These are phyloP conservation scores for Camponotus vicinus DNA, from an alignment of 1,140 invertebrate species.

Conservation along the genomic window DNA sequence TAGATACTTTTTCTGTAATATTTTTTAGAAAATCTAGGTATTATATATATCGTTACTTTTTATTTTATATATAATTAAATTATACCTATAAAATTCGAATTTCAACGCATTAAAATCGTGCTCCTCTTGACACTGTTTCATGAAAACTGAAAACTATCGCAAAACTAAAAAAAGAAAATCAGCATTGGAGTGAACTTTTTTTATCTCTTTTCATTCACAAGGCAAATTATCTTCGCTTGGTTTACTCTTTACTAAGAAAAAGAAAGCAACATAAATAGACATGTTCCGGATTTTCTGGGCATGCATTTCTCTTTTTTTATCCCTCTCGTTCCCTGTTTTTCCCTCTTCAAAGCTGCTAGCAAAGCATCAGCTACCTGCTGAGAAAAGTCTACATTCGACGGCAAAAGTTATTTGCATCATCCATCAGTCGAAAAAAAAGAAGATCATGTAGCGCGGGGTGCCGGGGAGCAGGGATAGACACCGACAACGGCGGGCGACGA, in stretches of 20 bases:
- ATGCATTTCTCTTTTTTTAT: constrained; percentile 15
- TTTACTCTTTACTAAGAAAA: too few species aligned
- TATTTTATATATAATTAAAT: background rate
- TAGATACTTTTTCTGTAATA: too few species aligned
- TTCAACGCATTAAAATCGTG: background rate
- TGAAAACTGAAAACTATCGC: constrained; percentile 9
- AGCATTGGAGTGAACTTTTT: too few species aligned
- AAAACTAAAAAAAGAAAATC: constrained; percentile 1
- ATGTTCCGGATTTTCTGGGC: too few species aligned
- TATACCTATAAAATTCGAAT: background rate
- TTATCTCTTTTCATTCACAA: too few species aligned
- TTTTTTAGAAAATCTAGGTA: background rate
- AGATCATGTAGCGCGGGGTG: constrained; percentile 20
- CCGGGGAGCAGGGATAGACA: constrained; percentile 31
- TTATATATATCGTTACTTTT: background rate
- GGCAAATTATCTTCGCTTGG: too few species aligned
- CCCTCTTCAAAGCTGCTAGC: constrained; percentile 69
- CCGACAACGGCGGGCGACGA: constrained; percentile 18
- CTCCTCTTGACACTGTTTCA: background rate
- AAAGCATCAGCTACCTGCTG: constrained; percentile 81
- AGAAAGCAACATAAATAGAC: too few species aligned
- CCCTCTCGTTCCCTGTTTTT: constrained; percentile 44
- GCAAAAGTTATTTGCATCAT: constrained; percentile 83
- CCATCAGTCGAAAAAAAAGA: constrained; percentile 78
- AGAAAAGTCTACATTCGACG: constrained; percentile 77